Conservation (phyloP, 2,113 vertebrate species). For the Channa argus region DNA sequence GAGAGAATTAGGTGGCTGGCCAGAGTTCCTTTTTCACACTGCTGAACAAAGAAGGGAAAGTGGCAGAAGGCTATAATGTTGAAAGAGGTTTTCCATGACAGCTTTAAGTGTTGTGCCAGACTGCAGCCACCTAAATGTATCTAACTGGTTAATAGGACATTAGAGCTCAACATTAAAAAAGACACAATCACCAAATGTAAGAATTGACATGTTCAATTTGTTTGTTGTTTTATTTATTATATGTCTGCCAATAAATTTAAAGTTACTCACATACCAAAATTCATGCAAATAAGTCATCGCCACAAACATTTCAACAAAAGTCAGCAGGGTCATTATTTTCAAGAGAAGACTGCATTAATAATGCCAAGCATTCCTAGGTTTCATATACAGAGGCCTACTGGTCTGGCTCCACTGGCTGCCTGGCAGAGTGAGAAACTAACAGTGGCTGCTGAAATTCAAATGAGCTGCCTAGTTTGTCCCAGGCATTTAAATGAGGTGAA, state of each 20-base stretch:
- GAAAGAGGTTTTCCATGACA: constrained; percentile 7
- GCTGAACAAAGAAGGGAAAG: constrained; percentile 24
- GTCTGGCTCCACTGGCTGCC: constrained; percentile 21
- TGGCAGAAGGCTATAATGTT: constrained; percentile 2
- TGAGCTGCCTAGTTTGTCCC: constrained; percentile 30
- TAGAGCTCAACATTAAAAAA: not conserved
- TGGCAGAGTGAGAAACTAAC: constrained; percentile 39
- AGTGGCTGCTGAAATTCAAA: constrained; percentile 45
- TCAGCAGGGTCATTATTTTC: not conserved
- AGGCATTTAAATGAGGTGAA: constrained; percentile 41
- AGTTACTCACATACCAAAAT: not conserved
- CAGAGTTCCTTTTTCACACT: constrained; percentile 38
- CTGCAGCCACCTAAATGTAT: not conserved
- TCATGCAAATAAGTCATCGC: not conserved
- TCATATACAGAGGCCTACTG: constrained; percentile 12
- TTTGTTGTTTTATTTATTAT: not conserved
- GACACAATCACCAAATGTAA: not conserved
- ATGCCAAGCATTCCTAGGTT: constrained; percentile 21
- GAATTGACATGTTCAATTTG: not conserved
- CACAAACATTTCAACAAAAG: constrained; percentile 12
- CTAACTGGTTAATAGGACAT: not conserved
- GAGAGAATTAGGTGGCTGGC: constrained; percentile 39
- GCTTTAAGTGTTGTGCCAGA: not conserved
- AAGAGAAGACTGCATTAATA: constrained; percentile 14
- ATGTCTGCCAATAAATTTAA: not conserved